A percentile compares a stretch with the other conserved stretches of the same genome.
These are phyloP conservation scores for Alloplasta piceator DNA, from an alignment of 2,888 invertebrate species.

Conservation along the genomic window DNA sequence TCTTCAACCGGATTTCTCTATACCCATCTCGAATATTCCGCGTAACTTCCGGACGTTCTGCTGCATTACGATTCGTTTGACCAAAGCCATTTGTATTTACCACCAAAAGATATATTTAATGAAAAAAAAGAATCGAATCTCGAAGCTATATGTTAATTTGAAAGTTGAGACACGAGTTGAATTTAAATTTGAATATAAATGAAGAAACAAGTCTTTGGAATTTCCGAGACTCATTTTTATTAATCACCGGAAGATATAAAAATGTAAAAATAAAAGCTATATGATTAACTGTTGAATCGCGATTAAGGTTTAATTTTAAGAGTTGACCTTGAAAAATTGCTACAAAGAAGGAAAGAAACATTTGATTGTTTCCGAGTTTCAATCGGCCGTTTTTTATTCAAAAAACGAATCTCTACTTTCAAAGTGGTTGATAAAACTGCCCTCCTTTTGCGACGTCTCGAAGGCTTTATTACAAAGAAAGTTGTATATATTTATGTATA, in stretches of 20 bases:
- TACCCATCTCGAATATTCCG: constrained; percentile 2
- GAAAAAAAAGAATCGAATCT: constrained; percentile 2
- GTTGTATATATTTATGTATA: too few species aligned
- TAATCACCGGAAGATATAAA: too few species aligned
- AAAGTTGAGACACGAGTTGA: neutral
- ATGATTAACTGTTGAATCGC: neutral
- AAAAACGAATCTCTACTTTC: neutral
- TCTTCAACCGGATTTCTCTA: constrained; percentile 28
- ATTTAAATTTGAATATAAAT: neutral
- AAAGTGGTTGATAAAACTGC: neutral
- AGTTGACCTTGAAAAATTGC: neutral
- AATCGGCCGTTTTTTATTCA: too few species aligned
- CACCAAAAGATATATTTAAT: constrained; percentile 16
- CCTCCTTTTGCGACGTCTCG: neutral
- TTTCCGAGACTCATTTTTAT: too few species aligned
- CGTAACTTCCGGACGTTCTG: constrained; percentile 29
- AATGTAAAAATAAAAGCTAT: too few species aligned
- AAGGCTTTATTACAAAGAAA: neutral
- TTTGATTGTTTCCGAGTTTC: too few species aligned
- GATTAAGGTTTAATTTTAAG: constrained; percentile 10
- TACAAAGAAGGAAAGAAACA: neutral
- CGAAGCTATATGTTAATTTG: neutral
- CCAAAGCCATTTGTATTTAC: constrained; percentile 10
- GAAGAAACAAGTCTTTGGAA: too few species aligned
- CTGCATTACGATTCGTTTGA: constrained; percentile 33